Conservation (phyloP, 2,113 vertebrate genomes). For the Mesitornis unicolor region DNA sequence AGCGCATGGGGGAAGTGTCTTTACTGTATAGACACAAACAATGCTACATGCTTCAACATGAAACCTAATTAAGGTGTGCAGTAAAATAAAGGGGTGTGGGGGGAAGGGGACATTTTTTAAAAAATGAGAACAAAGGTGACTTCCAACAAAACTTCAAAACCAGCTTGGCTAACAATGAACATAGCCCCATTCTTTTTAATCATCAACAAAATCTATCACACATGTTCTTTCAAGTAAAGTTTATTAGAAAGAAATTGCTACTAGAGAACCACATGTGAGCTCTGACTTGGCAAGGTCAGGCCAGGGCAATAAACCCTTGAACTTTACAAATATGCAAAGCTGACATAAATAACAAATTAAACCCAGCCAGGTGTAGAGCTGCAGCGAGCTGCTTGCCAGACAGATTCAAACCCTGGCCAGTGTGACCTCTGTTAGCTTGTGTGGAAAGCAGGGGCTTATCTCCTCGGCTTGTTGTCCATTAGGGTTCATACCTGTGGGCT, state of each 20-base stretch:
- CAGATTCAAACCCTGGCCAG: constrained; percentile 58
- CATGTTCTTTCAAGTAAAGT: constrained; percentile 83
- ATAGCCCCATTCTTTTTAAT: constrained; percentile 81
- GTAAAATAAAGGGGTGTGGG: constrained; percentile 66
- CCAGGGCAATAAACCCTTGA: constrained; percentile 85
- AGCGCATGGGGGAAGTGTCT: not conserved
- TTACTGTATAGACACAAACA: constrained; percentile 19
- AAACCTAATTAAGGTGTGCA: constrained; percentile 48
- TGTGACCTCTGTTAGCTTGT: constrained; percentile 68
- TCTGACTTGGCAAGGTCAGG: constrained; percentile 83
- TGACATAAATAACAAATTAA: constrained; percentile 89
- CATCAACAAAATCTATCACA: constrained; percentile 83
- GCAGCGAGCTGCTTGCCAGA: constrained; percentile 55
- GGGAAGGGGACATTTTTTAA: constrained; percentile 60
- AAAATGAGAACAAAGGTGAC: constrained; percentile 72
- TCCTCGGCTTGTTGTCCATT: constrained; percentile 54
- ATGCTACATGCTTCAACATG: constrained; percentile 31
- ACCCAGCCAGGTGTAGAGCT: constrained; percentile 81
- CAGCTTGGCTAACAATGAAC: constrained; percentile 74
- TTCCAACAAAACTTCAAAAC: constrained; percentile 81
- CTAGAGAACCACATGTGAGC: constrained; percentile 83
- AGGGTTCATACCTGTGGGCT: constrained; percentile 60
- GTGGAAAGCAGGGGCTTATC: constrained; percentile 70
- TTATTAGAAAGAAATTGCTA: constrained; percentile 86
- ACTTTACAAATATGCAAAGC: constrained; percentile 88